A percentile compares a stretch with the other conserved stretches of the same genome.
Evolutionary conservation across 2,113 vertebrate genomes (phyloP).

Genomic region (Sphaerodactylus townsendi): DNA sequence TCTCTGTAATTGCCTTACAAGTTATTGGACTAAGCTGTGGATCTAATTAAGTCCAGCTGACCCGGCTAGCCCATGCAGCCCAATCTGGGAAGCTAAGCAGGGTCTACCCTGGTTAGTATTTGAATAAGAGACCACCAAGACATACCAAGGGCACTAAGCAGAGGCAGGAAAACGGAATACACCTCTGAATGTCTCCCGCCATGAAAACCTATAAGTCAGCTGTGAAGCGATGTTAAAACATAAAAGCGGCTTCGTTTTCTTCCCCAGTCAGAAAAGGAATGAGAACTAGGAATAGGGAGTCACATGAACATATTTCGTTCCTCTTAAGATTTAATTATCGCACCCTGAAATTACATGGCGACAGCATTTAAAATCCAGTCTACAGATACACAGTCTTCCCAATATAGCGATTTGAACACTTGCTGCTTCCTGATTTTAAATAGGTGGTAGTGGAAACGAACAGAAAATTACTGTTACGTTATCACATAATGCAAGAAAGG

Average conservation of each 20-base stretch:
- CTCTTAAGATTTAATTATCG: constrained; percentile 23
- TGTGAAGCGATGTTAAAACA: too few relatives aligned
- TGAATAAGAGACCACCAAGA: too few relatives aligned
- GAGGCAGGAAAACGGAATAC: too few relatives aligned
- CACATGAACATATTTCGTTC: neutral
- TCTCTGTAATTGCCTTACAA: neutral
- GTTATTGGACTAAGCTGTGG: neutral
- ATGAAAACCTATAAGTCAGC: too few relatives aligned
- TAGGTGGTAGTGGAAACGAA: constrained; percentile 33
- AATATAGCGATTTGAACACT: accelerated
- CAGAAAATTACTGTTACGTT: constrained; percentile 51
- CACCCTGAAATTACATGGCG: neutral
- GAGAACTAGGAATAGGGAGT: neutral
- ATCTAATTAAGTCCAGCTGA: neutral
- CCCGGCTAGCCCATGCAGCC: too few relatives aligned
- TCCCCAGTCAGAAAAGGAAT: constrained; percentile 33
- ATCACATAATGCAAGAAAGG: constrained; percentile 48
- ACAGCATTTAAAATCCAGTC: neutral
- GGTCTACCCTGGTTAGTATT: too few relatives aligned
- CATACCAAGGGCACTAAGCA: too few relatives aligned
- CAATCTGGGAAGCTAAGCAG: too few relatives aligned
- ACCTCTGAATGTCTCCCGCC: too few relatives aligned
- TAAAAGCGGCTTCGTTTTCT: constrained; percentile 2
- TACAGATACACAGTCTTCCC: too few relatives aligned
- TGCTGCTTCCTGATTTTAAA: constrained; percentile 18